Percentiles rank a stretch among this genome's conserved stretches.
These are phyloP conservation scores for Campaea margaritaria DNA, from an alignment of 2,888 invertebrate species.

Conservation along the genomic window DNA sequence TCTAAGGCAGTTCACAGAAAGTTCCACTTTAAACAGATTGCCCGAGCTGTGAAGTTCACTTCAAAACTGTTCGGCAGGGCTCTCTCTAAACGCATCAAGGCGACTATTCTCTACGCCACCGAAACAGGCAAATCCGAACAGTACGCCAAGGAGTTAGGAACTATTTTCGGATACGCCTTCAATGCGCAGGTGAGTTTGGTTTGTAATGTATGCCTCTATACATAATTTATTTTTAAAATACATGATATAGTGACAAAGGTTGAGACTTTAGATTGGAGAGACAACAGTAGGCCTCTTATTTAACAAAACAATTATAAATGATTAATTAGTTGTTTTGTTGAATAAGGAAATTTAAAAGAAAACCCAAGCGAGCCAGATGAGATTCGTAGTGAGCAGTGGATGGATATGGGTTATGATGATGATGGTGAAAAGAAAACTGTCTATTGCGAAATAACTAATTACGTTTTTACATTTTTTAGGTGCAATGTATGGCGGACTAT, in stretches of 20 bases:
- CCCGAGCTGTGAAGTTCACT: slow-evolving; percentile 97
- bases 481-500: slow-evolving; percentile 96
- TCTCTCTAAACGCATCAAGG: slow-evolving; percentile 96
- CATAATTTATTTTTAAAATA: slow-evolving; percentile 16
- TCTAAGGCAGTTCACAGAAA: slow-evolving; percentile 91
- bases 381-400: too few relatives aligned
- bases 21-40: slow-evolving; percentile 98
- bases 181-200: slow-evolving; percentile 91
- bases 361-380: too few relatives aligned
- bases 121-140: slow-evolving; percentile 98
- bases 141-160: slow-evolving; percentile 95
- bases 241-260: slow-evolving; percentile 11
- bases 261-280: slow-evolving; percentile 19
- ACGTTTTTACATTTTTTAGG: too few relatives aligned
- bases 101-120: slow-evolving; percentile 96
- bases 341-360: slow-evolving; percentile 1
- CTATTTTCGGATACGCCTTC: slow-evolving; percentile 96
- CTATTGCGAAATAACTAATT: too few relatives aligned
- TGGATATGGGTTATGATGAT: too few relatives aligned
- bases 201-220: slow-evolving; percentile 32
- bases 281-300: too few relatives aligned
- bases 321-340: background rate
- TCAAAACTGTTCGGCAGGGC: slow-evolving; percentile 97
- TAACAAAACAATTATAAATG: too few relatives aligned
- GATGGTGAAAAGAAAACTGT: too few relatives aligned